These are phyloP conservation scores for Drosophila suzukii DNA, from an alignment of 1,140 invertebrate genomes.

Conservation along the genomic window DNA sequence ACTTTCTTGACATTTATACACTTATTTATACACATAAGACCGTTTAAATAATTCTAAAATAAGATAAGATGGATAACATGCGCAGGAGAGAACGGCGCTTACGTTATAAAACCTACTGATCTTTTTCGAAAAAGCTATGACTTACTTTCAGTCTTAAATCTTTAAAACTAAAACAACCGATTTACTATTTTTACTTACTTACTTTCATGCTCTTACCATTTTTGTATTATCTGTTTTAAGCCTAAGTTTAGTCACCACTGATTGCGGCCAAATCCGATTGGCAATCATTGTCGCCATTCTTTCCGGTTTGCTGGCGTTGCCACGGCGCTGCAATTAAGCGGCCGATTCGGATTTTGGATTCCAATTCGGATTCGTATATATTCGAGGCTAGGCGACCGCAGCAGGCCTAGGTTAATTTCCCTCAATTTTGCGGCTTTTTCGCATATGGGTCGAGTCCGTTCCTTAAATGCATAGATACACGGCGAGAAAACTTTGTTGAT, in stretches of 20 bases:
- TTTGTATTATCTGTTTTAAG: background rate
- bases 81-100: no score
- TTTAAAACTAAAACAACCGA: no score
- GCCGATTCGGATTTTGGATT: conserved; percentile 20
- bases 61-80: no score
- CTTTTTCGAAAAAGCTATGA: no score
- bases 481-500: background rate
- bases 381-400: background rate
- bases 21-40: no score
- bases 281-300: conserved; percentile 23
- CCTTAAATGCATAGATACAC: conserved; percentile 14
- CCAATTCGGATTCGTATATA: conserved; percentile 5
- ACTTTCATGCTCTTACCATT: background rate
- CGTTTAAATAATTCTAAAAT: no score
- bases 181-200: background rate
- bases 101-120: no score
- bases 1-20: no score
- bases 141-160: no score
- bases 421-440: conserved; percentile 60
- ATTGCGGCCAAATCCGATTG: conserved; percentile 2
- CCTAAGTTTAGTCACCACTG: conserved; percentile 9
- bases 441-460: conserved; percentile 34
- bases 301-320: conserved; percentile 51
- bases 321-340: conserved; percentile 59
- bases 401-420: conserved; percentile 51